A percentile compares a stretch with the other conserved stretches of the same genome.
Conservation (phyloP, 2,888 invertebrate species). For the Rhamnusium bicolor region DNA sequence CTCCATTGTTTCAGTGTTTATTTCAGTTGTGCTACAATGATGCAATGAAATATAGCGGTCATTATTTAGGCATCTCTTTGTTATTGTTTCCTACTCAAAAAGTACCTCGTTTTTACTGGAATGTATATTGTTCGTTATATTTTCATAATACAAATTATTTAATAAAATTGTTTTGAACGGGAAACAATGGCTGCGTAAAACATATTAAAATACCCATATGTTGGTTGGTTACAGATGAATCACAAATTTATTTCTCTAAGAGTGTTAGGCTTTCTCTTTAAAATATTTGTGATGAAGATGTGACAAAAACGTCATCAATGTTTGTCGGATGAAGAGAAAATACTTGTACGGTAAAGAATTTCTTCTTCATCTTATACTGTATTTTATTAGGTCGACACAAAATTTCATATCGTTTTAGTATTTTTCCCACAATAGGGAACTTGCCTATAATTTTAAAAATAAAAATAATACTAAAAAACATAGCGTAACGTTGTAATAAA, state of each 20-base stretch:
- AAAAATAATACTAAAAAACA: no score
- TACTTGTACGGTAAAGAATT: no score
- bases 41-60: slow-evolving; percentile 63
- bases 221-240: background rate
- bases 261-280: no score
- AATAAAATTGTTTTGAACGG: slow-evolving; percentile 20
- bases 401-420: no score
- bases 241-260: background rate
- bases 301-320: no score
- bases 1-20: slow-evolving; percentile 64
- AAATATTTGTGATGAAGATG: no score
- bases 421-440: no score
- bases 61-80: slow-evolving; percentile 60
- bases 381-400: no score
- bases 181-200: slow-evolving; percentile 43
- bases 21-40: slow-evolving; percentile 61
- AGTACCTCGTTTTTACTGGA: slow-evolving; percentile 39
- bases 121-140: slow-evolving; percentile 41
- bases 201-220: background rate
- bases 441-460: no score
- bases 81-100: slow-evolving; percentile 55
- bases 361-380: no score
- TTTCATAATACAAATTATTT: slow-evolving; percentile 47
- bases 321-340: no score
- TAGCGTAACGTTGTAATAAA: no score